Base-by-base conservation (phyloP, 2,797 vertebrate genomes). In the Bovichtus variegatus region DNA sequence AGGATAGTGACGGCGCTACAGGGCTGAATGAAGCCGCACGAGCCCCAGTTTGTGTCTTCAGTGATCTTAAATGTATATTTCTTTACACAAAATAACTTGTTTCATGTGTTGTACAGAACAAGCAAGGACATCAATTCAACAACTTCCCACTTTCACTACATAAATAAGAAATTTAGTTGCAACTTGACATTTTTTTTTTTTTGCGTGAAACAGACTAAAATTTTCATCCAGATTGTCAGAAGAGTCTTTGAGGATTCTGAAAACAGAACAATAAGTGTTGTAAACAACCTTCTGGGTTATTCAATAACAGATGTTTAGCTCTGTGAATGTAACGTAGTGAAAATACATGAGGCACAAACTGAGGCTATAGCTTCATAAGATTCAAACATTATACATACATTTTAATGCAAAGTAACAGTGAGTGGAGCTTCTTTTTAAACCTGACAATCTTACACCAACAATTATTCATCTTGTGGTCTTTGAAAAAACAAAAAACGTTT, bases 391-490 rank as follows among this genome's bases (percentile, higher is more conserved):
- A 9, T 34, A 3, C 54, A 34, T 49, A 51, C 16, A 51, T 60
- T 71, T 71, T 27, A 62, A 71, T 66, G 34, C 16, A 29, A 67
- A 43, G 44, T 40, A 41, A 79, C 38, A 44, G 31, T 1, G 31
- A 18, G 31, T 69, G 58, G 57, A 55, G 68, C 21, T 66, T 34
- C 46, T 72, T 40, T 46, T 66, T 31, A 5, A 62, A 47, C 19
- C 16, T 0, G n/a, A 50, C 18, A 15, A 23, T 55, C 47, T 65
- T 4, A 44, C 58, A 23, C 23, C 55, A 44, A 46, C 46, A 62
- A 8, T 74, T 51, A 40, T 64, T 67, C 36, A 80, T 61, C 51
- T 74, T 57, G 64, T 59, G 25, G 47, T 23, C 38, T 49, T n/a
- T 66, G 16, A 46, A 66, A 34, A 57, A 18, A 23, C 18, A 15